These are phyloP conservation scores for Trematocara unimaculatum DNA, from an alignment of 2,113 vertebrate species.

Conservation along the genomic window DNA sequence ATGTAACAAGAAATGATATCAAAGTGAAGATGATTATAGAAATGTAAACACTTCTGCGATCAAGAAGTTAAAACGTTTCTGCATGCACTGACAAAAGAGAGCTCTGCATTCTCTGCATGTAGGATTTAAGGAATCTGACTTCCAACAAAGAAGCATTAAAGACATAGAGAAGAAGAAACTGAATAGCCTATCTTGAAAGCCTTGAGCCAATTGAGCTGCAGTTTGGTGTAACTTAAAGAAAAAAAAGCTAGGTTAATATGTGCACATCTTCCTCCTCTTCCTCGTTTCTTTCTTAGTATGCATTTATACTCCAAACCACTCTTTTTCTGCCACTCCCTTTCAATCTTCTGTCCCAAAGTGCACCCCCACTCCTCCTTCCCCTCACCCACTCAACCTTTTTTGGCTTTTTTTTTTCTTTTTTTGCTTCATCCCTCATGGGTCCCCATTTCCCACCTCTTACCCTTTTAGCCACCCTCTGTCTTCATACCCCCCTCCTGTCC, in stretches of 20 bases:
- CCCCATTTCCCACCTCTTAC: slow-evolving; percentile 49
- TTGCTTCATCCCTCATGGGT: slow-evolving; percentile 32
- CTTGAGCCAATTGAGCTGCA: background rate
- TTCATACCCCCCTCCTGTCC: background rate
- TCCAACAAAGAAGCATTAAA: slow-evolving; percentile 12
- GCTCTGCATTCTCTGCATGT: background rate
- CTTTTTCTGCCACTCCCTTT: slow-evolving; percentile 6
- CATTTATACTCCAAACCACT: slow-evolving; percentile 20
- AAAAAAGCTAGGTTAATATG: slow-evolving; percentile 41
- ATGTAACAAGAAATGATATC: background rate
- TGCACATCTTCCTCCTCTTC: background rate
- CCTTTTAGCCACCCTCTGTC: slow-evolving; percentile 48
- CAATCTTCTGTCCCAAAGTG: slow-evolving; percentile 19
- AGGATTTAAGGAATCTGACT: slow-evolving; percentile 17
- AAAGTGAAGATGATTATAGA: background rate
- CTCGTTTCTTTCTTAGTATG: slow-evolving; percentile 1
- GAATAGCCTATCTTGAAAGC: background rate
- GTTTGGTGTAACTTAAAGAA: background rate
- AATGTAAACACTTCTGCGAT: background rate
- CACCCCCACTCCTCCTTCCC: background rate
- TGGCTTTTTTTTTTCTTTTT: background rate
- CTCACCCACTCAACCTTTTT: slow-evolving; percentile 27
- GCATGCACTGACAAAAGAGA: background rate
- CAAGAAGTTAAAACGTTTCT: background rate
- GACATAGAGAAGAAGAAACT: background rate